Base-by-base conservation (phyloP, 1,140 invertebrate genomes). In the Eupristina koningsbergeri region DNA sequence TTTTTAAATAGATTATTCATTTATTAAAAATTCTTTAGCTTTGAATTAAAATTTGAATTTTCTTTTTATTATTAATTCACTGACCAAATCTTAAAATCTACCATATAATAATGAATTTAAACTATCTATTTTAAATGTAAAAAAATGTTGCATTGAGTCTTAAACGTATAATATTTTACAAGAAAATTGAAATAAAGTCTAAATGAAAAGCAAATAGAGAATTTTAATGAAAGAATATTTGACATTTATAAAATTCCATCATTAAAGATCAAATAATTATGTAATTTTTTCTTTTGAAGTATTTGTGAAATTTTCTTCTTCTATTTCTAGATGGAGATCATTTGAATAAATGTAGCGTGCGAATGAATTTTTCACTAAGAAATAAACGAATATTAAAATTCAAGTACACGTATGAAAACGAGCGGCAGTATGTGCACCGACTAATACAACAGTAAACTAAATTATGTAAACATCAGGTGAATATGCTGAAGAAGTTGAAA, bases 361-460 rank as follows among this genome's bases (percentile, higher is more conserved):
- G 67, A 41, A 71, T 19, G 34, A 41, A 22, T 6, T 19, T 71
- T 41, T 71, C 34, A 39, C 67, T 26, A 36, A 22, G 31, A 36
- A 39, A 26, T 26, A 71, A 71, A 41, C 0, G 45, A 53, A 45
- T 75, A 36, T 47, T 45, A 19, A 6, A 26, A 19, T 64, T 31
- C 19, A 53, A 63, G 34, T 39, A 58, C 29, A 74, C 69, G 53
- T 50, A 75, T 81, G 80, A 81, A 81, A 81, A 75, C 67, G 7
- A 41, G 53, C 53, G 69, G 22, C 0, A 29, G n/a, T 31, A 50
- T 31, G 73, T 29, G 19, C 67, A 26, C 39, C 2, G 76, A 45
- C 41, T 79, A 79, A 80, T 80, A 80, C 53, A 71, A 71, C 67
- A 71, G 78, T 19, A 45, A 26, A n/a, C 36, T 82, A 69, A 76